A percentile compares a stretch with the other conserved stretches of the same genome.
These are phyloP conservation scores for Enchytraeus crypticus DNA, from an alignment of 2,888 invertebrate genomes.

Conservation along the genomic window DNA sequence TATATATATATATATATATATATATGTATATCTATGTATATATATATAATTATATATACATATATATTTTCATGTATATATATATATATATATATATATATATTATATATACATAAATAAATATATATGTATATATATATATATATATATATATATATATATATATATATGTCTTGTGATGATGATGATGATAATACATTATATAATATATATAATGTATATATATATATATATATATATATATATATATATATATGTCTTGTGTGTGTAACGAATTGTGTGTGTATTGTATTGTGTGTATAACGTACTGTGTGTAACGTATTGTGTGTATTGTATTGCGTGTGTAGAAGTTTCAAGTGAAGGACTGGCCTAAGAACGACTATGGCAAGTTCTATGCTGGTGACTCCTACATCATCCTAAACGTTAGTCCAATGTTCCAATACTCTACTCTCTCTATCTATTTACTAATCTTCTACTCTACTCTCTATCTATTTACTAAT, in stretches of 20 bases:
- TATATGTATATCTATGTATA: too few species aligned
- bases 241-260: neutral
- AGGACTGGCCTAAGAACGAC: slow-evolving; percentile 27
- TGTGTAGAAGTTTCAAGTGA: slow-evolving; percentile 29
- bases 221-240: neutral
- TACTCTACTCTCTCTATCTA: too few species aligned
- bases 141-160: neutral
- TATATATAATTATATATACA: too few species aligned
- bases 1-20: too few species aligned
- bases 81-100: neutral
- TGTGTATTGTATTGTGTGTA: neutral
- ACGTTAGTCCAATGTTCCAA: slow-evolving; percentile 26
- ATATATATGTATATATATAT: too few species aligned
- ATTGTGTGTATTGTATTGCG: too few species aligned
- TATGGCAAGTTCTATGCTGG: slow-evolving; percentile 31
- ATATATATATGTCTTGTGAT: too few species aligned
- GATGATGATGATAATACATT: too few species aligned
- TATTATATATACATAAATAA: neutral
- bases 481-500: too few species aligned
- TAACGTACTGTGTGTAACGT: neutral
- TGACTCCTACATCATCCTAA: slow-evolving; percentile 31
- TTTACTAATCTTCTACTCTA: too few species aligned
- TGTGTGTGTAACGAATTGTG: neutral
- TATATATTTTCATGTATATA: too few species aligned
- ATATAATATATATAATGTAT: too few species aligned